Base-by-base conservation (phyloP, 2,797 vertebrate species). In the Crenichthys baileyi region DNA sequence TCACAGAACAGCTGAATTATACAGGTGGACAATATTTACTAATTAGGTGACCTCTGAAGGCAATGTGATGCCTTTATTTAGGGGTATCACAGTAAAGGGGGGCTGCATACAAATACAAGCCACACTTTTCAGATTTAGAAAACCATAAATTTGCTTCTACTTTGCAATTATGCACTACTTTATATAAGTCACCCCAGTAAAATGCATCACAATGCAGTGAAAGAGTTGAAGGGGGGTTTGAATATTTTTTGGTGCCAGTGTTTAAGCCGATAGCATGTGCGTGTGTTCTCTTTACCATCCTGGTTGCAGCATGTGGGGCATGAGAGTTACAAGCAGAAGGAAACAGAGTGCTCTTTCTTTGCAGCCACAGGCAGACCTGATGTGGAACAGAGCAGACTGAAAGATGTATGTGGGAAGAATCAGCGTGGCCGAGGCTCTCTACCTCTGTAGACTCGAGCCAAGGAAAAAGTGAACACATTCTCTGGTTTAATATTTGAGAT, bases 331-430 rank as follows among this genome's bases (percentile, higher is more conserved):
- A 82, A 50, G 61, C 46, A 80, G 76, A 73, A 65, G 70, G 26
- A 68, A 70, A 36, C 26, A 29, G 29, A 18, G 44, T 77, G 20
- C 4, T 74, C 83, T 87, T 90, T 84, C 79, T 79, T 79, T 82
- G 70, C 70, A 36, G 51, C 20, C 1, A 29, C 24, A 26, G 26
- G 6, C 72, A 51, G 84, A 89, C 85, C 90, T 90, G 83, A 82
- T 31, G 24, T 82, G 77, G 73, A 61, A 56, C 50, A 72, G 51
- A 51, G 65, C 78, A 55, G 67, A 61, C 11, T 84, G 81, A 85
- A 75, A 76, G 48, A 79, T 74, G 31, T 36, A 36, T 2, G 71
- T 76, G 77, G 72, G 1, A 67, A 74, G 31, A 50, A 72, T 70
- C 78, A 58, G 31, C 51, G 41, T 39, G 18, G 48, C 53, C 3